phyloP scores from a whole-genome alignment of 2,888 invertebrate genomes.

The Eupelmus urozonus region DNA sequence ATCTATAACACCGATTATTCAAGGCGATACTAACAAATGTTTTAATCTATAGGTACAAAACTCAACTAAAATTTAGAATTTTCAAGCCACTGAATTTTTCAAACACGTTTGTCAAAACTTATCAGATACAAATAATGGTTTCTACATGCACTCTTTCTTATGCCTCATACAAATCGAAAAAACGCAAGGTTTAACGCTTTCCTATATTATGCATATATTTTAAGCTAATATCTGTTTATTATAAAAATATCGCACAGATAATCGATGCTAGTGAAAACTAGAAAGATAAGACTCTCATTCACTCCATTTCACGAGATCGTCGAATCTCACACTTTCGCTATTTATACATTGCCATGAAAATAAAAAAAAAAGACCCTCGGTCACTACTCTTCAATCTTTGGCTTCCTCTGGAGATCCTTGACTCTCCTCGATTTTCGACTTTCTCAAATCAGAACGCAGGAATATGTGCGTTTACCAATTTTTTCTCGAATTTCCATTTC shows the following conservation, averaged over 20 bases:
- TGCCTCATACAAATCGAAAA: too few relatives aligned
- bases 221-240: too few relatives aligned
- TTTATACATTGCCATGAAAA: constrained; percentile 8
- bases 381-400: constrained; percentile 49
- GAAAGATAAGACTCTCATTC: constrained; percentile 29
- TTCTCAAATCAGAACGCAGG: background rate
- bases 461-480: background rate
- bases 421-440: constrained; percentile 11
- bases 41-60: too few relatives aligned
- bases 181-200: too few relatives aligned
- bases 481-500: constrained; percentile 2
- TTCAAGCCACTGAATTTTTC: constrained; percentile 1
- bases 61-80: background rate
- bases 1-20: constrained; percentile 28
- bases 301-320: constrained; percentile 23
- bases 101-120: background rate
- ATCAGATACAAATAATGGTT: too few relatives aligned
- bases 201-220: too few relatives aligned
- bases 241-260: constrained; percentile 42
- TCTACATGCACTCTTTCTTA: too few relatives aligned
- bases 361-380: constrained; percentile 25
- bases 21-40: constrained; percentile 24
- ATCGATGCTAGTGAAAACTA: constrained; percentile 41
- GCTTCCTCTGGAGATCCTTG: constrained; percentile 50
- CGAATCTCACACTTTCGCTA: constrained; percentile 26